These are phyloP conservation scores for Mareca penelope DNA, from an alignment of 2,797 vertebrate species.

Conservation along the genomic window DNA sequence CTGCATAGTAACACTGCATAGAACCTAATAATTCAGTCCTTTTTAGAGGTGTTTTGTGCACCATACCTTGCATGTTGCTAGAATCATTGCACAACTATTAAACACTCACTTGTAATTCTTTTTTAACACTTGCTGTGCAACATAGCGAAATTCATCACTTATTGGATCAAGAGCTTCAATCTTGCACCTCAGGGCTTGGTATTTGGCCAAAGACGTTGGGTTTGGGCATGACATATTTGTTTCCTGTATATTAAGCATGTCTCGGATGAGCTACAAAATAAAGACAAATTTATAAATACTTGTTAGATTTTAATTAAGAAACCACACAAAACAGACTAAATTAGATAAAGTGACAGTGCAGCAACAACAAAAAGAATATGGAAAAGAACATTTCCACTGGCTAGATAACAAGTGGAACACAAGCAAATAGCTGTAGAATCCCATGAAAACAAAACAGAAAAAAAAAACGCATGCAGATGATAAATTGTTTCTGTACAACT, in stretches of 20 bases:
- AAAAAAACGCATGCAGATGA: neutral
- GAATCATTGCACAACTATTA: neutral
- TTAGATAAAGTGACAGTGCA: neutral
- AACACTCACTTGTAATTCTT: slow-evolving; percentile 74
- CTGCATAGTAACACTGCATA: neutral
- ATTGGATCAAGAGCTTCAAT: slow-evolving; percentile 76
- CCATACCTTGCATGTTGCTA: neutral
- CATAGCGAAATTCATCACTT: slow-evolving; percentile 75
- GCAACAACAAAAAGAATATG: neutral
- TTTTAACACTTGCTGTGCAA: slow-evolving; percentile 72
- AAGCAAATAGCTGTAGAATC: neutral
- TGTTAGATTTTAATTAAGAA: neutral
- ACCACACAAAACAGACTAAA: neutral
- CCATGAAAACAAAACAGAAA: neutral
- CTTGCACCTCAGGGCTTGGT: slow-evolving; percentile 85
- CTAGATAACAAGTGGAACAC: neutral
- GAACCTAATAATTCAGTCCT: neutral
- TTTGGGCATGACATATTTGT: slow-evolving; percentile 74
- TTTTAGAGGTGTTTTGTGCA: neutral
- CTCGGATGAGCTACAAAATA: slow-evolving; percentile 83
- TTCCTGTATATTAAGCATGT: slow-evolving; percentile 84
- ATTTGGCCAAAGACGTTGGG: slow-evolving; percentile 83
- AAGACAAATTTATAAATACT: neutral
- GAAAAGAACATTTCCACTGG: neutral
- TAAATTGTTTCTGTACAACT: neutral